Evolutionary conservation across 2,113 vertebrate genomes (phyloP), one percentile per base, ranked within the genome.

Genomic region (Hyperoodon ampullatus): DNA sequence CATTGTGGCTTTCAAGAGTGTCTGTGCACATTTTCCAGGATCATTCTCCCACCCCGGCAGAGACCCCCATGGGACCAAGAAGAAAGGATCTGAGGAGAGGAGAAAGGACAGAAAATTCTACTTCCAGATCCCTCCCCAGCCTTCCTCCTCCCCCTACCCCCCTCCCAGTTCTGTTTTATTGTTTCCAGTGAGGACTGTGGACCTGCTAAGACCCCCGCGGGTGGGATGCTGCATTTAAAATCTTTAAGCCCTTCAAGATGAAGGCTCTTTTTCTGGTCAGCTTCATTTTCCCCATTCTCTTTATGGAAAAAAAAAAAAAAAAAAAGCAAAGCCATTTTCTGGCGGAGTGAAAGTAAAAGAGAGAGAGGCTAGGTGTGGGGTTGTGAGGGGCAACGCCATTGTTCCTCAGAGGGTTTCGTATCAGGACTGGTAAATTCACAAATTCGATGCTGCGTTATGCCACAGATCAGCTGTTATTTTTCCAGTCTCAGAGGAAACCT

Each of bases 381-480:
- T 4, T 33, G 58, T 24, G n/a, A 47, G 55, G 85, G 28, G n/a
- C 78, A n/a, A 90, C 63, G 63, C 47, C 35, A 70, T 21, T 28
- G 5, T 68, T 95, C 93, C 81, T 3, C 28, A 55, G 94, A 97
- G 78, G 80, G 80, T 78, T 87, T 21, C 0, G 7, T 50, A 8
- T 91, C 53, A 95, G 96, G 86, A 65, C 47, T 81, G 78, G 93
- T 90, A n/a, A 91, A 78, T 90, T 82, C 84, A 96, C 33, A 82
- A 26, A 44, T 71, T 28, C 28, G 0, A 71, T 81, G 42, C 97
- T 91, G 96, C 84, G 77, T 94, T 97, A 71, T 95, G 96, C 98
- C 98, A 97, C 2, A 93, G 96, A 97, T 98, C 98, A 98, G 93
- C 97, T 98, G 98, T 97, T 98, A 97, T 98, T 98, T 88, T 97